Base-by-base conservation (phyloP, 1,140 invertebrate genomes). In the Pogonognathellus flavescens region DNA sequence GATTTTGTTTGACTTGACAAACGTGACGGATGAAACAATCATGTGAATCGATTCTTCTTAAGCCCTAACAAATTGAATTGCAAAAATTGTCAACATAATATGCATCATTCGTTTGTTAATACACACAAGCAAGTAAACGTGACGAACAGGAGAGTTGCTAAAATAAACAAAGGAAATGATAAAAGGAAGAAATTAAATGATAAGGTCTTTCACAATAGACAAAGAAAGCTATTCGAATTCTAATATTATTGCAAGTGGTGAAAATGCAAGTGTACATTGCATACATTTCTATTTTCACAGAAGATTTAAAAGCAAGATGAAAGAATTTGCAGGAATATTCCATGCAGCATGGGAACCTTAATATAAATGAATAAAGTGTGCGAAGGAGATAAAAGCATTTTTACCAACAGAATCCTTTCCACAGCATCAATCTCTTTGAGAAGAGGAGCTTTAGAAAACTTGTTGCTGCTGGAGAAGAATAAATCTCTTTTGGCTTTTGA, bases 11-110 rank as follows among this genome's bases (percentile, higher is more conserved):
- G 14, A 88, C 66, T 85, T 86, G 87, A 57, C 87, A 88, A 83
- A 88, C 85, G 76, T 88, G 85, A 31, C 85, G 87, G 52, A 88
- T 88, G 81, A 88, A 88, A 57, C 87, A 88, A 20, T 88, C 87
- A 55, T 88, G 87, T 14, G 87, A 84, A 60, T 88, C 87, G 55
- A 88, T 86, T 49, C 87, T 25, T 84, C 85, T 41, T 16, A 88
- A 80, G 7, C 85, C 87, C 87, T 88, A 50, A 50, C n/a, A 31
- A 41, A 31, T 41, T 41, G 0, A 41, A 41, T 14, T 49, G 13
- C 25, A 72, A 18, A 62, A n/a, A n/a, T 18, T 62, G 13, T 4
- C 2, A 62, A 41, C 31, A 3, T 41, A n/a, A n/a, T n/a, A n/a
- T n/a, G n/a, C n/a, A n/a, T n/a, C n/a, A n/a, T n/a, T n/a, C n/a